Evolutionary conservation across 2,888 invertebrate genomes (phyloP).

Genomic region (Ectemnius lituratus): DNA sequence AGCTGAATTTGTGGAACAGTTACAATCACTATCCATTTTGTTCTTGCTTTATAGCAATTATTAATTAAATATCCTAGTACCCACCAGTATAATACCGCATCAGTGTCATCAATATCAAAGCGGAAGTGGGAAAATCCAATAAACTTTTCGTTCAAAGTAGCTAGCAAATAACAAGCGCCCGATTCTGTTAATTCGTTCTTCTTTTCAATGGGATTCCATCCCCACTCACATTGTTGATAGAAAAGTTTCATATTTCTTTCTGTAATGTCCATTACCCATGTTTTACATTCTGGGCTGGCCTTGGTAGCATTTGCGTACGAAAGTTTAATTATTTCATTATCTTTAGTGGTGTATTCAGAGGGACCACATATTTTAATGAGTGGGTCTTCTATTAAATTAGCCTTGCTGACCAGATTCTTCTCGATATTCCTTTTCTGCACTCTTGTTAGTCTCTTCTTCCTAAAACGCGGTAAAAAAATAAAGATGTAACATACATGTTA

Average conservation of each 20-base stretch:
- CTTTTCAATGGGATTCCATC: constrained; percentile 84
- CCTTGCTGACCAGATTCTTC: constrained; percentile 81
- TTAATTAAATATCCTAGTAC: constrained; percentile 27
- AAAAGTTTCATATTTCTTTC: constrained; percentile 88
- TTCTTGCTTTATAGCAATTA: background rate
- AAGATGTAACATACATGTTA: background rate
- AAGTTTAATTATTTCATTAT: constrained; percentile 82
- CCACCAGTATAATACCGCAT: constrained; percentile 86
- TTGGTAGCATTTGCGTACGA: constrained; percentile 81
- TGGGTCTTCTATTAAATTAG: constrained; percentile 82
- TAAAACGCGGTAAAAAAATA: constrained; percentile 42
- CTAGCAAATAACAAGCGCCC: constrained; percentile 83
- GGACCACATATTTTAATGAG: constrained; percentile 82
- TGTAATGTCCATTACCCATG: constrained; percentile 87
- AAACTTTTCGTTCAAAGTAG: constrained; percentile 76
- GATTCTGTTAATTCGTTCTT: constrained; percentile 83
- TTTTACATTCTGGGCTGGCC: constrained; percentile 80
- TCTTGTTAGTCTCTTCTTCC: constrained; percentile 25
- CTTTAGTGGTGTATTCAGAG: constrained; percentile 81
- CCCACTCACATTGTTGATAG: constrained; percentile 82
- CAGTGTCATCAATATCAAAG: constrained; percentile 85
- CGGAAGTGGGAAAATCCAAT: constrained; percentile 88
- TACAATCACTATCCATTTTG: constrained; percentile 18
- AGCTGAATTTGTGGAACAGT: constrained; percentile 79
- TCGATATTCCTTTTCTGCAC: constrained; percentile 74